Evolutionary conservation across 1,140 invertebrate genomes (phyloP), one percentile per base, ranked within the genome.

Genomic region (Telenomus remus): DNA sequence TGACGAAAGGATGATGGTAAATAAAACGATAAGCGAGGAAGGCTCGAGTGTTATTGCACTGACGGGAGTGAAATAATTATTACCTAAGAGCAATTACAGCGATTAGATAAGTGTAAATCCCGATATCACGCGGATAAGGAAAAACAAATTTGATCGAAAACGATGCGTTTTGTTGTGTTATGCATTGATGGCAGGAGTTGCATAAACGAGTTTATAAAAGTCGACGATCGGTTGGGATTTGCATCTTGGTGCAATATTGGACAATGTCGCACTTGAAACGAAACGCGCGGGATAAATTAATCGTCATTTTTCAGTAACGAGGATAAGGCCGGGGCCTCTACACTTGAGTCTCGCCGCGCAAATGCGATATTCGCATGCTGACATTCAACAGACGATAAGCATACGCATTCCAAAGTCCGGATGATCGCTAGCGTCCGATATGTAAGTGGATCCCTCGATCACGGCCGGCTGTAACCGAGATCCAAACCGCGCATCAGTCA

Each of bases 381-480:
- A 68, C 64, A 61, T 56, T 56, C 70, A 74, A 50, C 39, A 75
- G 51, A 51, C 57, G 43, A 75, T 64, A 70, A 65, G 65, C 72
- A 70, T 70, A 70, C 44, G 60, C 65, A 64, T 75, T 75, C 59
- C 59, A 75, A 74, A 74, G 63, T 74, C 71, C 71, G 53, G 59
- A 59, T 64, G 57, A 75, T 63, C 54, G 66, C 39, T 19, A 64
- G 63, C 66, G 37, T 49, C 33, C 54, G 34, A 60, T 54, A 42
- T 46, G 78, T 77, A 79, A 79, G 70, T 69, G 63, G 66, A 79
- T 79, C 78, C 50, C 57, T 68, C 63, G 56, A 79, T 72, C 66
- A 75, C 16, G 73, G 69, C 50, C 73, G 68, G 68, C 47, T 70
- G 35, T 68, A 54, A 69, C 53, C 59, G 19, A 27, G 19, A 27